Evolutionary conservation across 1,140 invertebrate species (phyloP).

Genomic region (Drosophila biarmipes): DNA sequence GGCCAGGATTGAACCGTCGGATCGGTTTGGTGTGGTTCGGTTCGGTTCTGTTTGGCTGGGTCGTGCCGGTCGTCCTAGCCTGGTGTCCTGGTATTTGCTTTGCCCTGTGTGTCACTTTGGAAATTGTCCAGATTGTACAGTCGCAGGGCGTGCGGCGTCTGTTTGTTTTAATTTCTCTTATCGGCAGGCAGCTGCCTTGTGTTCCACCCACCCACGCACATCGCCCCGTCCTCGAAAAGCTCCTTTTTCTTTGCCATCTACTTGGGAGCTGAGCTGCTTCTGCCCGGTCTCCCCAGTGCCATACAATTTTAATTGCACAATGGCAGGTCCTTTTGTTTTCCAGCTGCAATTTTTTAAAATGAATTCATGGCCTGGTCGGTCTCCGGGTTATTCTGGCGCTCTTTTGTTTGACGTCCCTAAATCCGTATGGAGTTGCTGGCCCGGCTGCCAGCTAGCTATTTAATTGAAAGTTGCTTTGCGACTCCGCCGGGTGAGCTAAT

Average conservation of each 20-base stretch:
- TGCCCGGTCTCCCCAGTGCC: constrained; percentile 60
- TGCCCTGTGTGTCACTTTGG: constrained; percentile 73
- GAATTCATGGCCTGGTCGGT: constrained; percentile 64
- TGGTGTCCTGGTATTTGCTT: constrained; percentile 54
- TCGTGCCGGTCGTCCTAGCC: constrained; percentile 23
- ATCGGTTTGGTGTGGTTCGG: constrained; percentile 19
- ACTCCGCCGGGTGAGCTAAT: constrained; percentile 71
- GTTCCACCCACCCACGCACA: constrained; percentile 33
- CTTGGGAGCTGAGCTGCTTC: constrained; percentile 17
- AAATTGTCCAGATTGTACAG: constrained; percentile 71
- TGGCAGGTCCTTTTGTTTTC: constrained; percentile 74
- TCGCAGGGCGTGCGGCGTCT: constrained; percentile 48
- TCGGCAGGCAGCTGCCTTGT: constrained; percentile 66
- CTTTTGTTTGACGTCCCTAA: constrained; percentile 76
- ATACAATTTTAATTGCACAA: constrained; percentile 83
- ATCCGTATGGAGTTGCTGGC: constrained; percentile 65
- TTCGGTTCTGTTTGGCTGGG: constrained; percentile 13
- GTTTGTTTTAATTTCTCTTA: constrained; percentile 82
- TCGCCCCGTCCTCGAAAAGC: constrained; percentile 1
- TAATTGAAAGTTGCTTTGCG: constrained; percentile 82
- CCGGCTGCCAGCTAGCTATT: constrained; percentile 59
- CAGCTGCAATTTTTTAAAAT: constrained; percentile 75
- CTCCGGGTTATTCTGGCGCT: constrained; percentile 45
- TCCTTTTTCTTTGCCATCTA: constrained; percentile 22
- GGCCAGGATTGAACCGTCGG: constrained; percentile 67